phyloP scores from a whole-genome alignment of 2,113 vertebrate genomes.

The Bos taurus region DNA sequence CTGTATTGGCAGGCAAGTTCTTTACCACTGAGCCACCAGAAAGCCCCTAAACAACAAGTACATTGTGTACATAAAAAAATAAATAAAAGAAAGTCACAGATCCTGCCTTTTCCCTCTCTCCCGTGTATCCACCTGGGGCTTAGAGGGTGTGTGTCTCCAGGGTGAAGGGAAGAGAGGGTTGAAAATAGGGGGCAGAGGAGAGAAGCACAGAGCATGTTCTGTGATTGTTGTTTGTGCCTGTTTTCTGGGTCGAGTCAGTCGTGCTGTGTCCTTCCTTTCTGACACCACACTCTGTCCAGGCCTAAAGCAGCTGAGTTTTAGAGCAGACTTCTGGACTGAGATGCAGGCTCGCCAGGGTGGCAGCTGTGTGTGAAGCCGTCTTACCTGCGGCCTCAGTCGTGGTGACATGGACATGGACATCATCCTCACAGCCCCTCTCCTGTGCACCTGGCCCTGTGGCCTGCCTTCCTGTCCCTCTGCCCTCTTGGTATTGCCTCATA shows the following conservation, averaged over 20 bases:
- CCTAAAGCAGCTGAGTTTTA: not conserved
- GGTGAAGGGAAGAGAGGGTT: not conserved
- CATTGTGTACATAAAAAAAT: not conserved
- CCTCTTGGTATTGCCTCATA: not conserved
- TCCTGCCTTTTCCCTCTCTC: not conserved
- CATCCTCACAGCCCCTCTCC: not conserved
- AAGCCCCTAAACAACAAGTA: not conserved
- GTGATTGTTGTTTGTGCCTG: rapidly evolving
- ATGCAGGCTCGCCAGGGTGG: too few relatives aligned
- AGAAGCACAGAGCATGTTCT: rapidly evolving
- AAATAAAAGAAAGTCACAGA: not conserved
- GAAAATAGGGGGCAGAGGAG: not conserved
- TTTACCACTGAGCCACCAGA: not conserved
- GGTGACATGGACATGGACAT: not conserved
- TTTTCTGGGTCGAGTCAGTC: not conserved
- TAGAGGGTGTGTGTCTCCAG: not conserved
- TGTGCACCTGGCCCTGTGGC: rapidly evolving
- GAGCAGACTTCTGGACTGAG: rapidly evolving
- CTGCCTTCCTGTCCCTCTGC: not conserved
- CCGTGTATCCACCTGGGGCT: rapidly evolving
- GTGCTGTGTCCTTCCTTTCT: not conserved
- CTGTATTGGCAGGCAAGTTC: not conserved
- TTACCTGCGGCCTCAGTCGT: not conserved
- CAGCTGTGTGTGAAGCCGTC: not conserved
- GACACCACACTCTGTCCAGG: not conserved